Evolutionary conservation across 2,888 invertebrate species (phyloP).

Genomic region (Zhengitettix transpicula): DNA sequence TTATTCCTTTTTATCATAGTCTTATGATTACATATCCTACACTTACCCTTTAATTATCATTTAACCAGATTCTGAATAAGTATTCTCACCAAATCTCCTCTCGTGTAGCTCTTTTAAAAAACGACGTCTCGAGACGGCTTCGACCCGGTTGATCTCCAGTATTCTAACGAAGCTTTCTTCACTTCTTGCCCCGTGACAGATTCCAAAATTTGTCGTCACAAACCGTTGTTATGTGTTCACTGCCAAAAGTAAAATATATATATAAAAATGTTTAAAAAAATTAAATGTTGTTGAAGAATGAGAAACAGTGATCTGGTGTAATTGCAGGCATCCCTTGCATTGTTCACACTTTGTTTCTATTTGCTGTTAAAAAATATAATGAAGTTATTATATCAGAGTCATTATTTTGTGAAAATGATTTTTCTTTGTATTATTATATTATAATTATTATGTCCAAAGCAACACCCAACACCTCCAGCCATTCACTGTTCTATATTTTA

Average conservation of each 20-base stretch:
- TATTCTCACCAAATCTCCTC: too few species aligned
- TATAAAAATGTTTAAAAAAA: background rate
- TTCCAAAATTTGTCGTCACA: too few species aligned
- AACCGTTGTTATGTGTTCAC: constrained; percentile 5
- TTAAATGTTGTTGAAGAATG: background rate
- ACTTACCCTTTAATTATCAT: background rate
- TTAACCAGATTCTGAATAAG: too few species aligned
- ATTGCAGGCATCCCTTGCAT: constrained; percentile 9
- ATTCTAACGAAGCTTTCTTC: too few species aligned
- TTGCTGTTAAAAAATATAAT: constrained; percentile 6
- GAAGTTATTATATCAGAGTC: constrained; percentile 7
- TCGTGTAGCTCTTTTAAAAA: too few species aligned
- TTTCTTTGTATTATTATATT: background rate
- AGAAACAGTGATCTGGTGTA: constrained; percentile 1
- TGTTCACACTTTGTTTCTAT: constrained; percentile 8
- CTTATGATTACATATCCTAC: background rate
- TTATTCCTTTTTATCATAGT: background rate
- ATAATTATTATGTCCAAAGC: constrained; percentile 2
- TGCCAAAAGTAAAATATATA: constrained; percentile 3
- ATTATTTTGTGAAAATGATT: constrained; percentile 8
- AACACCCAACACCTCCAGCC: background rate
- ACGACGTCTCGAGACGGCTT: too few species aligned
- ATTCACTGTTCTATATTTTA: background rate
- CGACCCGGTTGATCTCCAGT: too few species aligned
- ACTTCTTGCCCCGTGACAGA: too few species aligned